Conservation (phyloP, 2,113 vertebrate genomes). For the Pollachius pollachius region DNA sequence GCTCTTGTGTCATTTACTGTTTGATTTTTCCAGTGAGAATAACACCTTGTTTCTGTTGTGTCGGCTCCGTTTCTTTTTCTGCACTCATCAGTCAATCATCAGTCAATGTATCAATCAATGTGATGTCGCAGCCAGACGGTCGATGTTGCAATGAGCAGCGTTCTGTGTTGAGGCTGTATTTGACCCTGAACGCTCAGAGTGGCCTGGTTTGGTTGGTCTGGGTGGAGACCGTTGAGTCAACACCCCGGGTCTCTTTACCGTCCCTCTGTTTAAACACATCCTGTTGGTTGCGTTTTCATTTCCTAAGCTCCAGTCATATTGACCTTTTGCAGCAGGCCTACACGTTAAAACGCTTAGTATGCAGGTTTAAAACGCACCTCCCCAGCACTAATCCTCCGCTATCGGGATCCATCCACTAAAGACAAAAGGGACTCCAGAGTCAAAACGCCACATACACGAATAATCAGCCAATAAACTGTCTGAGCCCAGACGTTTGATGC, state of each 20-base stretch:
- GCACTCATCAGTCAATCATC: not conserved
- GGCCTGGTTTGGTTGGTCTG: slow-evolving; percentile 2
- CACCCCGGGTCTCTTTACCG: slow-evolving; percentile 1
- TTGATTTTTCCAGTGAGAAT: slow-evolving; percentile 37
- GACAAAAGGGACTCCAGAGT: too few relatives aligned
- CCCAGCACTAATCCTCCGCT: not conserved
- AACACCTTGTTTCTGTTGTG: slow-evolving; percentile 11
- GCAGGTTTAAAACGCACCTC: slow-evolving; percentile 32
- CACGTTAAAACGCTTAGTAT: slow-evolving; percentile 13
- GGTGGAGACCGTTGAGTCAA: slow-evolving; percentile 49
- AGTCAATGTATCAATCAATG: not conserved
- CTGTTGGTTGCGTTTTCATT: not conserved
- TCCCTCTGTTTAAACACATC: slow-evolving; percentile 24
- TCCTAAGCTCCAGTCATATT: not conserved
- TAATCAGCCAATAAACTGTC: too few relatives aligned
- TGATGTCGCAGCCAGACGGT: too few relatives aligned
- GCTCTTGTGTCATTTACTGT: slow-evolving; percentile 41
- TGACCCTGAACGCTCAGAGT: too few relatives aligned
- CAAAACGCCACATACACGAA: too few relatives aligned
- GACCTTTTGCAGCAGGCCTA: not conserved
- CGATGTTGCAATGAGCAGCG: too few relatives aligned
- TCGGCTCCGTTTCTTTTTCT: not conserved
- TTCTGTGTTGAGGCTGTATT: too few relatives aligned
- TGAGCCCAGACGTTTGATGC: too few relatives aligned
- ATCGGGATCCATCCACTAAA: too few relatives aligned